Evolutionary conservation across 2,888 invertebrate genomes (phyloP).

Genomic region (Drosophila seclusa): DNA sequence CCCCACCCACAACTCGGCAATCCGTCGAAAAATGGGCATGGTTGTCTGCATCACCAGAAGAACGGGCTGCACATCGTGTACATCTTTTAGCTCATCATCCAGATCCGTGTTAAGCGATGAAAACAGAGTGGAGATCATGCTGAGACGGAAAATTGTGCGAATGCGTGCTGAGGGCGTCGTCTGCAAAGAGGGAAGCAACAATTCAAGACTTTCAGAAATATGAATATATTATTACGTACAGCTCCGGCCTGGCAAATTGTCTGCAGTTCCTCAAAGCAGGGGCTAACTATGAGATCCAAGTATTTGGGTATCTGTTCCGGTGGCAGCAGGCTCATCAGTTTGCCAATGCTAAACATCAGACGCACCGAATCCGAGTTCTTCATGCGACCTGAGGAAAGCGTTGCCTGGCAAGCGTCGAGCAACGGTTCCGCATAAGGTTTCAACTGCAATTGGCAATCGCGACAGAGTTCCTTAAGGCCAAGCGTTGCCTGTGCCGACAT

Average conservation of each 20-base stretch:
- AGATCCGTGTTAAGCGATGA: conserved; percentile 87
- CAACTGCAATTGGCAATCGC: conserved; percentile 91
- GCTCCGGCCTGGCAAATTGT: conserved; percentile 85
- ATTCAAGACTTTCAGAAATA: neutral
- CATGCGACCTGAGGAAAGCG: conserved; percentile 86
- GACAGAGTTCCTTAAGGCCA: conserved; percentile 94
- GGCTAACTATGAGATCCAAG: conserved; percentile 89
- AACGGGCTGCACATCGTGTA: conserved; percentile 86
- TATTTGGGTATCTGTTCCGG: conserved; percentile 88
- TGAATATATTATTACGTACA: conserved; percentile 81
- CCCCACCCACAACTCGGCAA: conserved; percentile 88
- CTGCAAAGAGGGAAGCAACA: conserved; percentile 26
- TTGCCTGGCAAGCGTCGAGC: conserved; percentile 89
- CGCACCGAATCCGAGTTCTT: conserved; percentile 89
- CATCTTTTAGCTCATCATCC: conserved; percentile 73
- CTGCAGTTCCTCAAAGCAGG: conserved; percentile 88
- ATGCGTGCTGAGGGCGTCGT: conserved; percentile 73
- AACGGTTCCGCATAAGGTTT: conserved; percentile 91
- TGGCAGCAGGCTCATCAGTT: conserved; percentile 89
- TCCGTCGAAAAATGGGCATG: conserved; percentile 87
- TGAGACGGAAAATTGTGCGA: conserved; percentile 87
- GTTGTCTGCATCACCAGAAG: conserved; percentile 87
- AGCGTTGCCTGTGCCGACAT: conserved; percentile 93
- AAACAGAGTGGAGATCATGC: conserved; percentile 89
- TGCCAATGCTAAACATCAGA: conserved; percentile 91